phyloP scores from a whole-genome alignment of 2,113 vertebrate genomes.

The Cacatua alba region DNA sequence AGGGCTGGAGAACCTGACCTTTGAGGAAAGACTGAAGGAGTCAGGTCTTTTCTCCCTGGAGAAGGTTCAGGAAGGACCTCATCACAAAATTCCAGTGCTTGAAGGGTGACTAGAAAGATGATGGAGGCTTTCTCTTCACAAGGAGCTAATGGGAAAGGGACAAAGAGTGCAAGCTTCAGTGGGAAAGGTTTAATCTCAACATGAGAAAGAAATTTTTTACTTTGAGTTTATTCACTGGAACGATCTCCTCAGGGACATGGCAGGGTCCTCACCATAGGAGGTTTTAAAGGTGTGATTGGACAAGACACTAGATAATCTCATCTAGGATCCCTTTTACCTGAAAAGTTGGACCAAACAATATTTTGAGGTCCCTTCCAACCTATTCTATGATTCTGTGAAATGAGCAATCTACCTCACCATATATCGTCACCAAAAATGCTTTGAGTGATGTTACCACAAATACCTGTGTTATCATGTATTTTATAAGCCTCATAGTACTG shows the following conservation, averaged over 20 bases:
- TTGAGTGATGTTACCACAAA: background rate
- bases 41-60: background rate
- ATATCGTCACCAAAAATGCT: background rate
- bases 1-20: background rate
- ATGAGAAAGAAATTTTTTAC: background rate
- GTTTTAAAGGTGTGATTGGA: background rate
- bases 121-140: background rate
- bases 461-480: rapidly evolving
- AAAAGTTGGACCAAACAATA: background rate
- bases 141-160: background rate
- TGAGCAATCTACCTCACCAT: background rate
- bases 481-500: background rate
- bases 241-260: too few relatives aligned
- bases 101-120: background rate
- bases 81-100: background rate
- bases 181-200: background rate
- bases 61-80: rapidly evolving
- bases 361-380: background rate
- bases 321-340: background rate
- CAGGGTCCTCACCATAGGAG: background rate
- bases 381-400: background rate
- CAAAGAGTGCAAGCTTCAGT: background rate
- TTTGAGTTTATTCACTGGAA: background rate
- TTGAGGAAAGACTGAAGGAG: background rate
- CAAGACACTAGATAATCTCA: background rate